Conservation (phyloP, 2,888 invertebrate genomes). For the Cotesia congregata region DNA sequence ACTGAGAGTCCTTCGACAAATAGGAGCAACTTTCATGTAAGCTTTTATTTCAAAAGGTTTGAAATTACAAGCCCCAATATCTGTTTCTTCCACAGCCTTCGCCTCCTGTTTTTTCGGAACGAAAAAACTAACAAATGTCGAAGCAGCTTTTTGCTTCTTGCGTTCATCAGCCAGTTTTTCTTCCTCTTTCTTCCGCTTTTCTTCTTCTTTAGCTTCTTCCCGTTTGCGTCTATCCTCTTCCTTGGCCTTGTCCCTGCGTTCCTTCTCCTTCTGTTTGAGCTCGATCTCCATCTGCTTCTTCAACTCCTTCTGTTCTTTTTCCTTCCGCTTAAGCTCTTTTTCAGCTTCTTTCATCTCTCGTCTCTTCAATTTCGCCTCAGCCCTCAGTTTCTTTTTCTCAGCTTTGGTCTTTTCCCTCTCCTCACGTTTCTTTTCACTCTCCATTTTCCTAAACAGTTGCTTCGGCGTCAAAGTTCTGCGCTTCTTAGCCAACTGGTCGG, state of each 20-base stretch:
- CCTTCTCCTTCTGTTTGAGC: constrained; percentile 69
- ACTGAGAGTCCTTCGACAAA: constrained; percentile 74
- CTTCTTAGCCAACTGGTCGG: constrained; percentile 41
- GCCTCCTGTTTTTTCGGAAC: constrained; percentile 74
- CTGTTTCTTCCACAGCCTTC: constrained; percentile 70
- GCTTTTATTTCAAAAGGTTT: constrained; percentile 83
- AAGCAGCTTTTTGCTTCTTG: constrained; percentile 83
- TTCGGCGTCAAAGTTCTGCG: constrained; percentile 66
- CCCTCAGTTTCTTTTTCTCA: constrained; percentile 73
- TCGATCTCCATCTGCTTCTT: constrained; percentile 65
- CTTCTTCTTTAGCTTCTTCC: constrained; percentile 72
- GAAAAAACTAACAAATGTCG: constrained; percentile 88
- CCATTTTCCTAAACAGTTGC: constrained; percentile 74
- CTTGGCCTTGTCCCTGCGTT: constrained; percentile 67
- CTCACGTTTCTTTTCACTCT: constrained; percentile 74
- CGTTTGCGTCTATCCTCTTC: constrained; percentile 73
- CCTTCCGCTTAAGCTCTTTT: constrained; percentile 71
- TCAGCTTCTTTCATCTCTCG: constrained; percentile 67
- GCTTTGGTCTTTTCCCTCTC: constrained; percentile 72
- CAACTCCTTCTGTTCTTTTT: constrained; percentile 67
- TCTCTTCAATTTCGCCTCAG: constrained; percentile 67
- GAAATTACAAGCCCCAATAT: constrained; percentile 73
- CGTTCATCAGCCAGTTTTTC: constrained; percentile 81
- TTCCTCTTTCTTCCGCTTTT: constrained; percentile 74
- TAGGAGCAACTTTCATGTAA: constrained; percentile 90